Base-by-base conservation (phyloP, 2,797 vertebrate species). In the Ptychobarbus kaznakovi region DNA sequence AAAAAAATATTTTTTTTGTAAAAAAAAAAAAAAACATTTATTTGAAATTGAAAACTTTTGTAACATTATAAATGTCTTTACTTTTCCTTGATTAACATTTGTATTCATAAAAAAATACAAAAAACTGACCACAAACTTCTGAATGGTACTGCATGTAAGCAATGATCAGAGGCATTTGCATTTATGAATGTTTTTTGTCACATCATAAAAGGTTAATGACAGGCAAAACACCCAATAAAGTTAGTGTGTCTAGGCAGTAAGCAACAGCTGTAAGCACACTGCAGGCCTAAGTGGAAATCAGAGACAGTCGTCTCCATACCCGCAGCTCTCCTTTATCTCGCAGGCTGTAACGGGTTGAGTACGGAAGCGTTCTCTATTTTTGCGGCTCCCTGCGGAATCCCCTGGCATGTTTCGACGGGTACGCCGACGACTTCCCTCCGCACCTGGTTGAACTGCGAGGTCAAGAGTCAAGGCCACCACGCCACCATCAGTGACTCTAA, bases 261-360 rank as follows among this genome's bases (percentile, higher is more conserved):
- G 63, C 3, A 63, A 73, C 76, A 56, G 76, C 83, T 25, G 13
- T 3, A 20, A 22, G 35, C 66, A 49, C 20, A 70, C 18, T 22
- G 42, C 58, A 80, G 65, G 70, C 12, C 35, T 68, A 11, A n/a
- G 73, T 65, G 6, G 58, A 58, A n/a, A 80, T 32, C 20, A 44
- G 28, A 42, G 40, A 63, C 65, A 11, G 25, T 51, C 79, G 42
- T 66, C 84, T 81, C 70, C 92, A 76, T 94, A 95, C 95, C 95
- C 92, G 81, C 92, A 87, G 86, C 92, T 94, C 83, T 94, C 94
- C 91, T 94, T 92, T 94, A 95, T 91, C 91, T 96, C 95, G 32
- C 86, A 91, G 84, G 94, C 94, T n/a, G 95, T 96, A 88, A 96
- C 91, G 0, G 96, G 96, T 88, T 96, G 95, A 0, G 95, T 96